These are phyloP conservation scores for Pipistrellus nathusii DNA, from an alignment of 2,797 vertebrate genomes.

Conservation along the genomic window DNA sequence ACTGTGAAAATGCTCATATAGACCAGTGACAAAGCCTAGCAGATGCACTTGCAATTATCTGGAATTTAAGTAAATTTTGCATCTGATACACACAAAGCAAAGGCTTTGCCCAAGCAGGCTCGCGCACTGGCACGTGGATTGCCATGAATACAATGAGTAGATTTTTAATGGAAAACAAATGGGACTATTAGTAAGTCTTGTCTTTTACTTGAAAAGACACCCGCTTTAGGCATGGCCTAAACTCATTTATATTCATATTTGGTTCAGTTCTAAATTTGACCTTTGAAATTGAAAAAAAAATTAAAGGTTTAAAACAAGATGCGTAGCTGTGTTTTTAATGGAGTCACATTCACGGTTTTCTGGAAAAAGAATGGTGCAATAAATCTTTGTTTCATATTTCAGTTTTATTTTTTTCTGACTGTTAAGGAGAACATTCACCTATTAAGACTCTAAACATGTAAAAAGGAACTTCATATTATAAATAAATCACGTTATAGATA, in stretches of 20 bases:
- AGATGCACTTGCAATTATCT: constrained; percentile 83
- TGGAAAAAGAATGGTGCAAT: constrained; percentile 43
- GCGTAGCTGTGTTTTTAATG: constrained; percentile 58
- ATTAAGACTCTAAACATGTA: constrained; percentile 56
- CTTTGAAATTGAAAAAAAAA: constrained; percentile 61
- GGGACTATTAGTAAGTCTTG: constrained; percentile 79
- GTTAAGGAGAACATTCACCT: constrained; percentile 4
- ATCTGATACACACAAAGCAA: constrained; percentile 78
- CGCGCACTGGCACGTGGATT: constrained; percentile 71
- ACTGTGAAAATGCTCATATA: constrained; percentile 84
- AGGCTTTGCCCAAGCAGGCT: constrained; percentile 70
- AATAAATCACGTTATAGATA: constrained; percentile 74
- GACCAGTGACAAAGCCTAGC: constrained; percentile 78
- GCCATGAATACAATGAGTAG: constrained; percentile 80
- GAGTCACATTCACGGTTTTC: constrained; percentile 25
- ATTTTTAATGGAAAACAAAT: constrained; percentile 84
- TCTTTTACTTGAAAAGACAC: constrained; percentile 79
- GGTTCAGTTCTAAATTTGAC: constrained; percentile 75
- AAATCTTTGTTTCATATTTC: constrained; percentile 66
- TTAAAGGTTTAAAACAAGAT: constrained; percentile 62
- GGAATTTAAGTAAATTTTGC: constrained; percentile 84
- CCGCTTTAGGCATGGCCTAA: constrained; percentile 66
- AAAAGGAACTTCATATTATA: constrained; percentile 52
- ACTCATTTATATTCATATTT: constrained; percentile 74
- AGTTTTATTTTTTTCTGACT: not conserved